These are phyloP conservation scores for Gymnarchus niloticus DNA, from an alignment of 2,113 vertebrate species.

Conservation along the genomic window DNA sequence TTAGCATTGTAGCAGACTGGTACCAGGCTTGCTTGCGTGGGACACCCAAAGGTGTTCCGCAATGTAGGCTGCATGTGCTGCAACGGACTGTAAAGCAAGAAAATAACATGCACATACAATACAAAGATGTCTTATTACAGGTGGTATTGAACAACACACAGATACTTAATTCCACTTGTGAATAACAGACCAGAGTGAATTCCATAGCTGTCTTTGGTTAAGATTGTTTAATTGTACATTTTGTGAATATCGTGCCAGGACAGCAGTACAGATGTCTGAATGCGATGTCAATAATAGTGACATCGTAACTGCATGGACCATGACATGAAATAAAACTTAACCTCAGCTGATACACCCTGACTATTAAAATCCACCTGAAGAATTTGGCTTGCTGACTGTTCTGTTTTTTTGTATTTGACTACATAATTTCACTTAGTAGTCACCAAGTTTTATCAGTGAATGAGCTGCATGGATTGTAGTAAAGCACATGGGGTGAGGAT, in stretches of 20 bases:
- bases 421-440: background rate
- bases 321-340: slow-evolving; percentile 43
- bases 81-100: slow-evolving; percentile 6
- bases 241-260: background rate
- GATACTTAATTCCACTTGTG: background rate
- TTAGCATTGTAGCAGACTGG: background rate
- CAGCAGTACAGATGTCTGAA: slow-evolving; percentile 51
- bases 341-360: slow-evolving; percentile 60
- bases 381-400: background rate
- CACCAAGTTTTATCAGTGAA: slow-evolving; percentile 29
- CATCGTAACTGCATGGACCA: slow-evolving; percentile 57
- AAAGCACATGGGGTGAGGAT: slow-evolving; percentile 54
- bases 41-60: background rate
- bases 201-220: background rate
- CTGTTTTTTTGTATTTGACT: background rate
- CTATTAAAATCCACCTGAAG: slow-evolving; percentile 37
- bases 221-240: background rate
- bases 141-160: background rate
- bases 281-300: slow-evolving; percentile 62
- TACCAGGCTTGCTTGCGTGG: background rate
- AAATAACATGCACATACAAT: background rate
- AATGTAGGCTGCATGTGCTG: background rate
- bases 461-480: slow-evolving; percentile 45
- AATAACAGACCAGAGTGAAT: background rate
- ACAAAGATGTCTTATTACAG: slow-evolving; percentile 33